Percentiles rank a stretch among this genome's conserved stretches.
Conservation (phyloP, 1,140 invertebrate genomes). For the Cylas formicarius region DNA sequence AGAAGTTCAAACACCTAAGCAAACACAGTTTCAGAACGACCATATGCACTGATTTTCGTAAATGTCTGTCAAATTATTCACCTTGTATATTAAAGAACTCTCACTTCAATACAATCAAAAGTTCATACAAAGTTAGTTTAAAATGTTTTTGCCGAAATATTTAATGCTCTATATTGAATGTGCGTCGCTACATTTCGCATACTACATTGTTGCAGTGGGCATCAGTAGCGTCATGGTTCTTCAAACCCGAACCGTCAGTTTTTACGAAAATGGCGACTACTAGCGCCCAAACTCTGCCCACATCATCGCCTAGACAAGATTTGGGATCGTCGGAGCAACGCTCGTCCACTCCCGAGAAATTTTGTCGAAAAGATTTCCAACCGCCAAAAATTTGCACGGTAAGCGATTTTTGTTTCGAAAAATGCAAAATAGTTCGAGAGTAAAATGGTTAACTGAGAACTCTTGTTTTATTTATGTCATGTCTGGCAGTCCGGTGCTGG, state of each 20-base stretch:
- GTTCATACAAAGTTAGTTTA: no score
- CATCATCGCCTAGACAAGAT: slow-evolving; percentile 13
- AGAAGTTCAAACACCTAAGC: no score
- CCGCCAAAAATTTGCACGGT: slow-evolving; percentile 44
- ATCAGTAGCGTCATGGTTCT: slow-evolving; percentile 46
- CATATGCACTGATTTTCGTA: no score
- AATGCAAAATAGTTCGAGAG: no score
- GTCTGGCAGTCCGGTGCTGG: no score
- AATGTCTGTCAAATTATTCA: no score
- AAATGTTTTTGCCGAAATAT: no score
- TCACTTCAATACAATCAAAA: no score
- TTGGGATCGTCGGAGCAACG: slow-evolving; percentile 6
- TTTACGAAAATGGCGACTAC: slow-evolving; percentile 29
- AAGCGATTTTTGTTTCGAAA: slow-evolving; percentile 24
- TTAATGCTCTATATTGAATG: background rate
- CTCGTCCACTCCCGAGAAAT: slow-evolving; percentile 13
- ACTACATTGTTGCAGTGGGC: slow-evolving; percentile 43
- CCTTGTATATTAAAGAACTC: no score
- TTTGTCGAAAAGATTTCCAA: slow-evolving; percentile 30
- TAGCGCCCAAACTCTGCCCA: slow-evolving; percentile 4
- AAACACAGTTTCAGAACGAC: no score
- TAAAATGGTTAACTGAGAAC: no score
- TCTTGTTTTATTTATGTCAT: no score
- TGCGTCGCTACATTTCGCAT: slow-evolving; percentile 13
- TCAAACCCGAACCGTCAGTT: slow-evolving; percentile 39